A percentile compares a stretch with the other conserved stretches of the same genome.
Evolutionary conservation across 2,113 vertebrate genomes (phyloP).

Genomic region (Aviceda subcristata): DNA sequence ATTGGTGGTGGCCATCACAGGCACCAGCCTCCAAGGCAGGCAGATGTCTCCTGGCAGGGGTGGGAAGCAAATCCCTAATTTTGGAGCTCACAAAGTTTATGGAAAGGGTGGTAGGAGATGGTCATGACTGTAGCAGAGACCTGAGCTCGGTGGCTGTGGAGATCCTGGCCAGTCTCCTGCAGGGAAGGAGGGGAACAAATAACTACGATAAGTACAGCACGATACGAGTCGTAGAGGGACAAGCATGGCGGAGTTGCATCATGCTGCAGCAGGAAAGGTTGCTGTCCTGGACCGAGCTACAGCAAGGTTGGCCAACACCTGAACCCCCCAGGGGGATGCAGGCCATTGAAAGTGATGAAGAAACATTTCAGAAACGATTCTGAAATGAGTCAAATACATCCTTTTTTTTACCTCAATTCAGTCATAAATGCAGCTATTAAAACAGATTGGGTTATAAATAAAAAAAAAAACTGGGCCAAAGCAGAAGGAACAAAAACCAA

Average conservation of each 20-base stretch:
- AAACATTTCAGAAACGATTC: not conserved
- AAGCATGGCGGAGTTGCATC: not conserved
- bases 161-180: not conserved
- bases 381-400: not conserved
- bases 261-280: not conserved
- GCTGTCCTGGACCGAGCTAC: not conserved
- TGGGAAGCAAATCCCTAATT: not conserved
- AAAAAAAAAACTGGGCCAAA: not conserved
- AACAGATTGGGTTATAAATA: slow-evolving; percentile 1
- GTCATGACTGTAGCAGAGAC: not conserved
- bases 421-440: not conserved
- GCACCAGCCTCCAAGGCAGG: not conserved
- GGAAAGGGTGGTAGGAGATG: not conserved
- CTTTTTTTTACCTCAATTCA: not conserved
- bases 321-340: not conserved
- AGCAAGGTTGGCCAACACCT: not conserved
- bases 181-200: not conserved
- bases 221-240: not conserved
- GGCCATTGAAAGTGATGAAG: not conserved
- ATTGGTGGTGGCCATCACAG: rapidly evolving
- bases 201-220: not conserved
- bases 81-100: not conserved
- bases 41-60: not conserved
- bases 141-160: not conserved
- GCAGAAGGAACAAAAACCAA: too few species aligned